Evolutionary conservation across 2,113 vertebrate species (phyloP), one percentile per base, ranked within the genome.

Genomic region (Mugil cephalus): DNA sequence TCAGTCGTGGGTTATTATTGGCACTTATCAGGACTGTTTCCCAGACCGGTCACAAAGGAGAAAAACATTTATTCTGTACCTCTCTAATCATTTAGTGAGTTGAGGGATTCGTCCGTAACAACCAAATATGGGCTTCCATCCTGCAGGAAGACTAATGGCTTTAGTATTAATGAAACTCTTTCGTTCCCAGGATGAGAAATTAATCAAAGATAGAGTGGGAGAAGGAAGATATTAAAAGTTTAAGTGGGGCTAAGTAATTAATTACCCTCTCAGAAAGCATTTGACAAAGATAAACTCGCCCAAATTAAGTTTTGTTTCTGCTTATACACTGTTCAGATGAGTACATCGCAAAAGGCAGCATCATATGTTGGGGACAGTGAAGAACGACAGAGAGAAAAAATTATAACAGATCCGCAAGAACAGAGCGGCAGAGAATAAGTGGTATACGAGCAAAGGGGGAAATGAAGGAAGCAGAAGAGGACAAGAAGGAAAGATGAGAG

Each of bases 101-200:
- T 86, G 80, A 63, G 70, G 75, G 83, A 90, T 90, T 87, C 73
- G 83, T 92, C 87, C 79, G 82, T 82, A 86, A 82, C 54, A 65
- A 75, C 78, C 85, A 91, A 91, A 92, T 89, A 90, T 87, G 86
- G 83, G 84, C 89, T 88, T 88, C 74, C 89, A 86, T 90, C 86
- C 78, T 74, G 77, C 69, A 46, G 71, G 86, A 93, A 93, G 94
- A 93, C 88, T 85, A 93, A 94, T 92, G 89, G 82, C 87, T 91
- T 91, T 90, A 85, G 82, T 71, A 88, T 93, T 93, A 94, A 94
- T 93, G 93, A 94, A 94, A 94, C 88, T 90, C 89, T 91, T 90
- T 83, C 84, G 89, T 89, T 79, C 79, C 59, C 48, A 59, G 59
- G 71, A 86, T 87, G 86, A 93, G 90, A 86, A 93, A 93, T 94